Conservation (phyloP, 2,888 invertebrate species). For the Dryocosmus kuriphilus region DNA sequence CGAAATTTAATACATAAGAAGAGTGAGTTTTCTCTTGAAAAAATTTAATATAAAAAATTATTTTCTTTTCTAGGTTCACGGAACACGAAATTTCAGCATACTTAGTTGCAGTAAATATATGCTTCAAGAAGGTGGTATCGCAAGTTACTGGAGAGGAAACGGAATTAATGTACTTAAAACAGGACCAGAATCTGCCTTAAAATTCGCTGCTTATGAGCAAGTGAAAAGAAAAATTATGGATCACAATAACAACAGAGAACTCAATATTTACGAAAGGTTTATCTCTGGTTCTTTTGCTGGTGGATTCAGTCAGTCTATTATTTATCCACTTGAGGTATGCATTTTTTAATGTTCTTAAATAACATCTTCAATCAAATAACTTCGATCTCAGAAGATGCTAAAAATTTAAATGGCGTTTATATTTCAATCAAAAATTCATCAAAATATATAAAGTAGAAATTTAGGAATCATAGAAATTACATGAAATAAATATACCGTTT, state of each 20-base stretch:
- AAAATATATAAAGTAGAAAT: not conserved
- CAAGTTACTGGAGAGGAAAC: conserved; percentile 98
- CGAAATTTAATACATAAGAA: not conserved
- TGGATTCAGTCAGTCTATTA: conserved; percentile 95
- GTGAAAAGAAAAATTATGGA: conserved; percentile 93
- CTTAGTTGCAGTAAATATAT: conserved; percentile 89
- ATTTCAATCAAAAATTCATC: no score
- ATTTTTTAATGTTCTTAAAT: not conserved
- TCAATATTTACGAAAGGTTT: conserved; percentile 94
- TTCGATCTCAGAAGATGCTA: no score
- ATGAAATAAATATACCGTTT: not conserved
- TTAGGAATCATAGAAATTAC: not conserved
- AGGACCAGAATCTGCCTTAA: conserved; percentile 98
- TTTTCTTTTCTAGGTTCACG: conserved; percentile 88
- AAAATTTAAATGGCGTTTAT: no score
- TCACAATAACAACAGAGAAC: conserved; percentile 84
- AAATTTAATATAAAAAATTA: not conserved
- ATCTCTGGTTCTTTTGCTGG: conserved; percentile 97
- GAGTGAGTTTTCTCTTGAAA: not conserved
- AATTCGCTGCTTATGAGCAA: conserved; percentile 99
- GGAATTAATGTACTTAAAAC: conserved; percentile 99
- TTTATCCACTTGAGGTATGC: conserved; percentile 96
- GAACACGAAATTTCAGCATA: conserved; percentile 87
- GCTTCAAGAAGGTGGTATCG: conserved; percentile 94
- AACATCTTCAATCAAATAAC: no score